Evolutionary conservation across 2,888 invertebrate species (phyloP).

Genomic region (Hybos culiciformis): DNA sequence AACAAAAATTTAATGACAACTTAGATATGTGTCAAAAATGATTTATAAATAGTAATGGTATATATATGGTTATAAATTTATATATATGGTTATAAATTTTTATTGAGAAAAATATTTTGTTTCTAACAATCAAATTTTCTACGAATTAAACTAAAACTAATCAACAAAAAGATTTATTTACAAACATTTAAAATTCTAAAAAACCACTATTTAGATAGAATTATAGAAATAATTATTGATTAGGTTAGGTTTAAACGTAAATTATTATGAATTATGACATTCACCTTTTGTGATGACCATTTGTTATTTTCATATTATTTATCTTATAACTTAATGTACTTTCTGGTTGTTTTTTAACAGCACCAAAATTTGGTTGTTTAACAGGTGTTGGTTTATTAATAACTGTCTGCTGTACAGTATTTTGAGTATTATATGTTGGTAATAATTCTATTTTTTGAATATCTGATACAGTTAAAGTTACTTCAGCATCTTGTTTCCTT

Average conservation of each 20-base stretch:
- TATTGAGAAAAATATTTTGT: too few species aligned
- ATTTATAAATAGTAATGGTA: too few species aligned
- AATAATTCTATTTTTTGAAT: conserved; percentile 66
- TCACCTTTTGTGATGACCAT: conserved; percentile 19
- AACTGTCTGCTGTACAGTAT: conserved; percentile 25
- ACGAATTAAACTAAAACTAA: too few species aligned
- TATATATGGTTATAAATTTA: too few species aligned
- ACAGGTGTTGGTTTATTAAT: conserved; percentile 36
- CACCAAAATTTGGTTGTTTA: conserved; percentile 28
- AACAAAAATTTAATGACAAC: too few species aligned
- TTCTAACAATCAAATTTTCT: too few species aligned
- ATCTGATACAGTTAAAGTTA: conserved; percentile 55
- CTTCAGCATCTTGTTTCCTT: conserved; percentile 41
- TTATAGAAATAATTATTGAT: too few species aligned
- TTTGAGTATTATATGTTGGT: conserved; percentile 42
- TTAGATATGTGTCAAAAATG: too few species aligned
- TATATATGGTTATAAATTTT: too few species aligned
- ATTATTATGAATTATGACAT: background rate
- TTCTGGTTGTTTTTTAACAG: conserved; percentile 15
- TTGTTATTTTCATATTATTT: conserved; percentile 29
- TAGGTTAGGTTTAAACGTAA: too few species aligned
- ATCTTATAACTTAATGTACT: conserved; percentile 25
- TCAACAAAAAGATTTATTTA: background rate
- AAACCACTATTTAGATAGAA: too few species aligned
- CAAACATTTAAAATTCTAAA: background rate